Evolutionary conservation across 2,113 vertebrate species (phyloP).

Genomic region (Meriones unguiculatus): DNA sequence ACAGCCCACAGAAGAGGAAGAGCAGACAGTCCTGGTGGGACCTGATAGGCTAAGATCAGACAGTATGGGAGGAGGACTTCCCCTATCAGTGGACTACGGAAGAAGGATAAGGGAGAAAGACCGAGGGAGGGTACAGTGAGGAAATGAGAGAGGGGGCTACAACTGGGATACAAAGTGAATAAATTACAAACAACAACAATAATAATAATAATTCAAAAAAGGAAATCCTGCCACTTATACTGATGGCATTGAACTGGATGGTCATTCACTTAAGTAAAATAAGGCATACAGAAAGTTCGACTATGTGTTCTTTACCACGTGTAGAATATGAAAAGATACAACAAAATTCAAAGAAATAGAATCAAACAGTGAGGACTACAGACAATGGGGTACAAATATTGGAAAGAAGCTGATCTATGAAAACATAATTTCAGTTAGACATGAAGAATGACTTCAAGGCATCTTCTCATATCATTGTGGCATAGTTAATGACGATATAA

Average conservation of each 20-base stretch:
- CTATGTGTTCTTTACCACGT: not conserved
- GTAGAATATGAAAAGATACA: not conserved
- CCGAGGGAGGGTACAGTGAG: too few species aligned
- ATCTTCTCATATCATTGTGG: not conserved
- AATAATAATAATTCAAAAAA: not conserved
- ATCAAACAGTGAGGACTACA: not conserved
- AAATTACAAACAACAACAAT: too few species aligned
- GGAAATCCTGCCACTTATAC: not conserved
- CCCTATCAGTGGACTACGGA: too few species aligned
- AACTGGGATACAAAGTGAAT: too few species aligned
- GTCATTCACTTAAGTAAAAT: not conserved
- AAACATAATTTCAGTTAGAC: not conserved
- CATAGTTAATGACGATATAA: not conserved
- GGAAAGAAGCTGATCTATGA: not conserved
- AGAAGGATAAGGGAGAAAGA: too few species aligned
- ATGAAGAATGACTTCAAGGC: not conserved
- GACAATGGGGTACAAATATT: not conserved
- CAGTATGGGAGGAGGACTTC: too few species aligned
- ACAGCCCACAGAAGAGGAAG: too few species aligned
- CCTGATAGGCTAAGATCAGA: too few species aligned
- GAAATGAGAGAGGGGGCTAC: too few species aligned
- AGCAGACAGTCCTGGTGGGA: too few species aligned
- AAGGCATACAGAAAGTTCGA: not conserved
- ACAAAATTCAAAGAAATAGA: not conserved
- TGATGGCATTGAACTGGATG: not conserved